Percentiles rank a stretch among this genome's conserved stretches.
phyloP scores from a whole-genome alignment of 2,888 invertebrate species.

The Rutpela maculata region DNA sequence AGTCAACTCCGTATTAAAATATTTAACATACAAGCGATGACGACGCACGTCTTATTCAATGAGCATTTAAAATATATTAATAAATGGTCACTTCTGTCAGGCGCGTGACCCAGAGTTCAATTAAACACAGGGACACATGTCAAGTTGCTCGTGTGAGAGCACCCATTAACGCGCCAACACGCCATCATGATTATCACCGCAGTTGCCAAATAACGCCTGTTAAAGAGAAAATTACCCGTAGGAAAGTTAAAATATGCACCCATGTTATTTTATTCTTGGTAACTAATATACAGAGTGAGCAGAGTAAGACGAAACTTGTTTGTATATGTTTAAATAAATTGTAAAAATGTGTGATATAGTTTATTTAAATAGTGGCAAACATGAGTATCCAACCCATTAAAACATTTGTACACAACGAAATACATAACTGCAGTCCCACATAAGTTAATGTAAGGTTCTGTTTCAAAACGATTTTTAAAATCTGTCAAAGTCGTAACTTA shows the following conservation, averaged over 20 bases:
- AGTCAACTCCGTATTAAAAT: not conserved
- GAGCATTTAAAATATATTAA: conserved; percentile 27
- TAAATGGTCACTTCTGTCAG: conserved; percentile 29
- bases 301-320: too few relatives aligned
- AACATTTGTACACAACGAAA: too few relatives aligned
- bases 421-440: too few relatives aligned
- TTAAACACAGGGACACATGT: conserved; percentile 53
- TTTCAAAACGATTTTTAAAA: too few relatives aligned
- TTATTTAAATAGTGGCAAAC: too few relatives aligned
- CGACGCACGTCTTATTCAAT: conserved; percentile 11
- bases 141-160: conserved; percentile 28
- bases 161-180: conserved; percentile 17
- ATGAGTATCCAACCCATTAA: too few relatives aligned
- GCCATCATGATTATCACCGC: not conserved
- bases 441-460: too few relatives aligned
- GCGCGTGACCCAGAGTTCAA: conserved; percentile 47
- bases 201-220: conserved; percentile 3
- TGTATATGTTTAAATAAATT: too few relatives aligned
- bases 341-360: too few relatives aligned
- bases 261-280: not conserved
- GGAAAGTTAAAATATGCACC: not conserved
- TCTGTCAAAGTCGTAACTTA: too few relatives aligned
- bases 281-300: not conserved
- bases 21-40: conserved; percentile 3
- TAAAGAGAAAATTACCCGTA: not conserved